Conservation (phyloP, 1,140 invertebrate genomes). For the Episyrphus balteatus region DNA sequence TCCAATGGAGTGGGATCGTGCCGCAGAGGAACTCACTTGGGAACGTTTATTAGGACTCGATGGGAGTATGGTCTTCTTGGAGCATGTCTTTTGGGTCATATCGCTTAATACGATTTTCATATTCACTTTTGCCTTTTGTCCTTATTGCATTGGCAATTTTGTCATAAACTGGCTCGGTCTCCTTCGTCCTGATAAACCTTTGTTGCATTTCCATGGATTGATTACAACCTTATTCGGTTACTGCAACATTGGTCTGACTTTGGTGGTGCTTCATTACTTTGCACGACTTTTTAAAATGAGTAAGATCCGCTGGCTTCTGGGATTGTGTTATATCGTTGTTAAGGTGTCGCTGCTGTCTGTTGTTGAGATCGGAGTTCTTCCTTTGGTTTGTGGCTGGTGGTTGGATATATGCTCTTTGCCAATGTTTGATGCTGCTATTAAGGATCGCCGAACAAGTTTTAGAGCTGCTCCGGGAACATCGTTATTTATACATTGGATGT, state of each 20-base stretch:
- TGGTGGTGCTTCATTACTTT: constrained; percentile 73
- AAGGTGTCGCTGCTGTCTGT: constrained; percentile 89
- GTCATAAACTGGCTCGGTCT: constrained; percentile 66
- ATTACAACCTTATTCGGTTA: constrained; percentile 90
- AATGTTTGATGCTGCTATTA: constrained; percentile 85
- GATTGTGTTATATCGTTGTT: constrained; percentile 93
- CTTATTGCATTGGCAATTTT: constrained; percentile 88
- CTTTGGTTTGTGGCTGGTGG: constrained; percentile 97
- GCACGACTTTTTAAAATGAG: constrained; percentile 64
- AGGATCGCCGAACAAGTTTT: constrained; percentile 79
- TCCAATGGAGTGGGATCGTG: constrained; percentile 95
- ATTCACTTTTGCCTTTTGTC: constrained; percentile 86
- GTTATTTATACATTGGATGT: constrained; percentile 97
- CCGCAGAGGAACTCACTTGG: constrained; percentile 96
- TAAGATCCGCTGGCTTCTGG: constrained; percentile 73
- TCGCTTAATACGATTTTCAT: constrained; percentile 95
- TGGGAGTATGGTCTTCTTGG: constrained; percentile 92
- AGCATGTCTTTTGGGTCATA: constrained; percentile 99
- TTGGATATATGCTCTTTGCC: constrained; percentile 94
- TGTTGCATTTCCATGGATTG: constrained; percentile 84
- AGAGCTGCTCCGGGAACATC: constrained; percentile 84
- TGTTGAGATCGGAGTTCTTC: constrained; percentile 93
- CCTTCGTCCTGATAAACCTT: constrained; percentile 56
- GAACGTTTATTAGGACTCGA: constrained; percentile 91
- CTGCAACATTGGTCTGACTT: constrained; percentile 72